Conservation (phyloP, 2,888 invertebrate genomes). For the Thecocarcelia acutangulata region DNA sequence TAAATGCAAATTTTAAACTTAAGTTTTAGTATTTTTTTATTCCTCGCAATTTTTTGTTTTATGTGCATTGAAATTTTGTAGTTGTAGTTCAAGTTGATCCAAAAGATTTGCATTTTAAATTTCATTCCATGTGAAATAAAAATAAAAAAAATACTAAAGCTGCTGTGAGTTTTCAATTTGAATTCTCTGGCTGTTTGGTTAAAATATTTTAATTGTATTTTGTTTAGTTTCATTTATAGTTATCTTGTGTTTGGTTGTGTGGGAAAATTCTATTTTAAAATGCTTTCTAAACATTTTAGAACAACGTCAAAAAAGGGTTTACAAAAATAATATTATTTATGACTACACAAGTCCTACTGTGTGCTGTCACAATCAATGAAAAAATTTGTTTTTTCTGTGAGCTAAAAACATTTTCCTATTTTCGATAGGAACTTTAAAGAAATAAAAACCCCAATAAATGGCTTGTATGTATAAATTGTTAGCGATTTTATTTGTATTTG, state of each 20-base stretch:
- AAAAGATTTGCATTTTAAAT: constrained; percentile 32
- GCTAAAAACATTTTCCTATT: constrained; percentile 5
- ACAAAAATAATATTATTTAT: background rate
- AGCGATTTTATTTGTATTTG: constrained; percentile 33
- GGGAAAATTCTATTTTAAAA: background rate
- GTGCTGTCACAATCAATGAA: constrained; percentile 2
- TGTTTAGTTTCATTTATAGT: constrained; percentile 17
- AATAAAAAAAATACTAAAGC: background rate
- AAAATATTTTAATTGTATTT: constrained; percentile 33
- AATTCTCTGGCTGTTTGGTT: background rate
- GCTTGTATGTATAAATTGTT: background rate
- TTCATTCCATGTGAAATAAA: constrained; percentile 15
- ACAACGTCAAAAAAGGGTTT: background rate
- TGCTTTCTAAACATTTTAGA: background rate
- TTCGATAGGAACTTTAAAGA: background rate
- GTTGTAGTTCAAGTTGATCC: no score
- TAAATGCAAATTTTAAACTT: constrained; percentile 27
- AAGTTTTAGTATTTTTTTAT: background rate
- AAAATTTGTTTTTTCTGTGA: background rate
- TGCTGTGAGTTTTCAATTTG: constrained; percentile 6
- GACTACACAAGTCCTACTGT: constrained; percentile 31
- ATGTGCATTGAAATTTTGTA: no score
- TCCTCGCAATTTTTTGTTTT: background rate
- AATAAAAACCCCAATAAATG: constrained; percentile 17
- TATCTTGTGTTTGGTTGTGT: background rate